Evolutionary conservation across 2,797 vertebrate species (phyloP), one percentile per base, ranked within the genome.

Genomic region (Phylloscopus collybita): DNA sequence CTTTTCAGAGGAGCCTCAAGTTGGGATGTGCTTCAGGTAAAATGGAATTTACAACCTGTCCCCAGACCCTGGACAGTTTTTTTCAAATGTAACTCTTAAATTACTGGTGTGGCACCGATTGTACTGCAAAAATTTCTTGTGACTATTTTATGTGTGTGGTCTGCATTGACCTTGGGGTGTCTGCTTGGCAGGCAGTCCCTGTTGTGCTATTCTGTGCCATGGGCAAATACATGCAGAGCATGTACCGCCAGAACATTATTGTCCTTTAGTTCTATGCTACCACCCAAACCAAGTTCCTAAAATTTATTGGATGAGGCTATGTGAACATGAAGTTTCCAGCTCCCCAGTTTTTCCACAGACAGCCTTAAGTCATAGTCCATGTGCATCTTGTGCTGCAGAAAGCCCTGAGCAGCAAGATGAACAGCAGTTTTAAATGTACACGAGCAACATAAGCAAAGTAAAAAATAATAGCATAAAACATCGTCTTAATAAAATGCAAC

Each of bases 401-500:
- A 92, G 34, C 61, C 29, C 61, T 0, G 3, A 90, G 57, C 42
- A 88, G 27, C 26, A 86, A 74, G 85, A 83, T 47, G 60, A 91
- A 82, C 51, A 81, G 44, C 61, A 59, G 49, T 53, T 88, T 84
- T 82, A 74, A 76, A 73, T 66, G 88, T 67, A 74, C 32, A 27
- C 0, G 1, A 85, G 65, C 27, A 84, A 65, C 50, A 42, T 30
- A 78, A 86, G 47, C 34, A 47, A 93, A 93, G 87, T 82, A 89
- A 92, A 96, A 96, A 89, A 88, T 51, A 82, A 79, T 15, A 73
- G 21, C 45, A 72, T 72, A 83, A 92, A 90, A 61, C 69, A 89
- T 19, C 26, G 7, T 80, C 83, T 92, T 93, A 92, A 90, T 95
- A 92, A 97, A 96, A 96, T 32, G 34, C 50, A 90, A 50, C 44